Evolutionary conservation across 1,140 invertebrate genomes (phyloP).

Genomic region (Formica selysi): DNA sequence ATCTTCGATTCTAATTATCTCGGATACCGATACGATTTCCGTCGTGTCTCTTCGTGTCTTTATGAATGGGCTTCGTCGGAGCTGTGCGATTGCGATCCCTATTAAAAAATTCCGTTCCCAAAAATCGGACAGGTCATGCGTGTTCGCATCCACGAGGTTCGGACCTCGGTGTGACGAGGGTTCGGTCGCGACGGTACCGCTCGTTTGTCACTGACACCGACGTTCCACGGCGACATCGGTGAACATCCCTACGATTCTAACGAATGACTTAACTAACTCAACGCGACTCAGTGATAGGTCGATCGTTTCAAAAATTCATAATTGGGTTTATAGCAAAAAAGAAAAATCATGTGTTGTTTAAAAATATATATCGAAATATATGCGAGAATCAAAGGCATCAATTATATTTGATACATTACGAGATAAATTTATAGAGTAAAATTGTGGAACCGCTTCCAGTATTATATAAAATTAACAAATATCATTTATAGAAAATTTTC

Average conservation of each 20-base stretch:
- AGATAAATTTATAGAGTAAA: neutral
- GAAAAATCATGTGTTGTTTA: too few species aligned
- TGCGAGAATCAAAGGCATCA: neutral
- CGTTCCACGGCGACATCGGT: slow-evolving; percentile 70
- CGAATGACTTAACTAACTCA: slow-evolving; percentile 82
- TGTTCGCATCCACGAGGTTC: slow-evolving; percentile 66
- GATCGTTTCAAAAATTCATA: slow-evolving; percentile 44
- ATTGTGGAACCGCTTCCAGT: neutral
- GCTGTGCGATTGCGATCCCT: slow-evolving; percentile 71
- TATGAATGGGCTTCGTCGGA: slow-evolving; percentile 45
- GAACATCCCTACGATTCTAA: slow-evolving; percentile 78
- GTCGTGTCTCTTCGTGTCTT: slow-evolving; percentile 33
- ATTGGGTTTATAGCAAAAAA: slow-evolving; percentile 13
- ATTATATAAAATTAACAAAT: neutral
- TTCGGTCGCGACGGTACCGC: slow-evolving; percentile 76
- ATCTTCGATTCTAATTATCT: slow-evolving; percentile 62
- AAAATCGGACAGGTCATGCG: slow-evolving; percentile 81
- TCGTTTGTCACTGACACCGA: slow-evolving; percentile 85
- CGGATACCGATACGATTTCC: slow-evolving; percentile 46
- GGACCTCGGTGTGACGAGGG: slow-evolving; percentile 77
- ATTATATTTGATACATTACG: neutral
- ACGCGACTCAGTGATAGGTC: slow-evolving; percentile 34
- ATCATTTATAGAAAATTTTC: neutral
- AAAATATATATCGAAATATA: neutral
- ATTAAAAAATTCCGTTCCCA: slow-evolving; percentile 83